Base-by-base conservation (phyloP, 1,140 invertebrate species). In the Wasmannia auropunctata region DNA sequence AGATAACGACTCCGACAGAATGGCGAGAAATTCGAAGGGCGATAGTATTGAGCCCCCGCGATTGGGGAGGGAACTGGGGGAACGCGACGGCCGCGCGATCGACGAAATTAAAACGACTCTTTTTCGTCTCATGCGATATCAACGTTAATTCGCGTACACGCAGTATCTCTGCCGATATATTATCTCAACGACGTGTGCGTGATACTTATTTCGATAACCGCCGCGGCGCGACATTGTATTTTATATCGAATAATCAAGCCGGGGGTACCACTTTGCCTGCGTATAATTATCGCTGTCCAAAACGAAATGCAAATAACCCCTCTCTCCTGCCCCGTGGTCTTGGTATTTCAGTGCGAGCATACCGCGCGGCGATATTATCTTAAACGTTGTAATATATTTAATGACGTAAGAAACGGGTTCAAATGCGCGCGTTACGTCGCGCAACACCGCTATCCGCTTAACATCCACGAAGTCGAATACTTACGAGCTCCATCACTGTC, bases 381-480 rank as follows among this genome's bases (percentile, higher is more conserved):
- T 85, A 85, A 85, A 85, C 81, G 81, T 85, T 77, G 81, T 85
- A 85, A 85, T 85, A 85, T 77, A 85, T 85, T 85, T 85, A 85
- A 85, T 75, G 81, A 49, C 46, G 58, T 85, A 85, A 85, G 56
- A 77, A 72, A 85, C 81, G 81, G 40, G 81, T 63, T 85, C 58
- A 85, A 85, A 85, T 62, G 43, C 22, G 67, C 40, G 81, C 31
- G 81, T 81, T 81, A 62, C 70, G 56, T 84, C 34, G 58, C 54
- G 40, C 77, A 75, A 40, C 51, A 75, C 56, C 54, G 56, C 58
- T 84, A 84, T 75, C 11, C 69, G 58, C 72, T 85, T 76, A 77
- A 85, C 72, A 84, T 84, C 72, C 56, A 46, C 31, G 22, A 65
- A 63, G 43, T 31, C 43, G 80, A 74, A 46, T 83, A 75, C 8